Percentiles rank a stretch among this genome's conserved stretches.
phyloP scores from a whole-genome alignment of 2,888 invertebrate species.

The Torymus texanus region DNA sequence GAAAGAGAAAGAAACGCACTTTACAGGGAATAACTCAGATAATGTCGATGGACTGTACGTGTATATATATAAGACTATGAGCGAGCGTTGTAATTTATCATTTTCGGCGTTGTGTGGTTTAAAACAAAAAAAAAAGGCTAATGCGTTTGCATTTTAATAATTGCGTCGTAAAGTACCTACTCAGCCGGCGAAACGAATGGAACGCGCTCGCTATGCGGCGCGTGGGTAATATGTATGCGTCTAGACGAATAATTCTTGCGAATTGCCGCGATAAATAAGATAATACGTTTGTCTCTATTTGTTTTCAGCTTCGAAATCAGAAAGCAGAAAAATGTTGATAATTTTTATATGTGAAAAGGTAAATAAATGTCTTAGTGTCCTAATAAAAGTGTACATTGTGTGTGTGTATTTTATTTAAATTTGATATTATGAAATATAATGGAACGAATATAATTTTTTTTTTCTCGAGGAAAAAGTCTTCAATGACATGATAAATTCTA shows the following conservation, averaged over 20 bases:
- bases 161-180: conserved; percentile 39
- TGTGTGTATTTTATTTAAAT: too few relatives aligned
- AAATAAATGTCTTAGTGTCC: too few relatives aligned
- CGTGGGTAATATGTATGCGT: conserved; percentile 12
- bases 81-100: conserved; percentile 36
- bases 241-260: conserved; percentile 53
- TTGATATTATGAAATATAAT: too few relatives aligned
- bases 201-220: conserved; percentile 6
- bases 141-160: conserved; percentile 47
- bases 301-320: neutral
- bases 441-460: too few relatives aligned
- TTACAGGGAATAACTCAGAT: conserved; percentile 37
- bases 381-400: too few relatives aligned
- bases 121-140: conserved; percentile 29
- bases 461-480: too few relatives aligned
- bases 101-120: conserved; percentile 17
- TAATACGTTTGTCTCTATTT: conserved; percentile 22
- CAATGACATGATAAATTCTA: too few relatives aligned
- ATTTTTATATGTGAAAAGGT: too few relatives aligned
- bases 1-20: conserved; percentile 14
- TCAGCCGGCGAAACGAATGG: neutral
- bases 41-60: conserved; percentile 6
- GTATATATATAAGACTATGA: too few relatives aligned
- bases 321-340: neutral
- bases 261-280: conserved; percentile 48